Evolutionary conservation across 2,797 vertebrate genomes (phyloP), one percentile per base, ranked within the genome.

Genomic region (Centropyge bicolor): DNA sequence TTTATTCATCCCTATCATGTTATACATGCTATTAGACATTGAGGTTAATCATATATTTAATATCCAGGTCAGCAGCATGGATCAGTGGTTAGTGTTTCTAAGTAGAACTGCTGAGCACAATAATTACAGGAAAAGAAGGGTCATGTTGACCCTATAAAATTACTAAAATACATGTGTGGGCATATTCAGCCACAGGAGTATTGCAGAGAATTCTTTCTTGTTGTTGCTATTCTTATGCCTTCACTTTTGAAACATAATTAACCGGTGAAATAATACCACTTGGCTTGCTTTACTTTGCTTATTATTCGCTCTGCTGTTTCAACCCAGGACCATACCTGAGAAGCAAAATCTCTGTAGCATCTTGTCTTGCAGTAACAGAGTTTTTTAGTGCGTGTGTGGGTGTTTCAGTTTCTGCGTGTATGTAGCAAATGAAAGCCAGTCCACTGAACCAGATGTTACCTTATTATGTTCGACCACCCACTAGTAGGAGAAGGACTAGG

Each of bases 391-490:
- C 48, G 8, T 64, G 51, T 51, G 72, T 60, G 72, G 60, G 60
- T 52, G 49, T 73, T 59, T 55, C 17, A 64, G 64, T 31, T 20
- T 56, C 46, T 63, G 19, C 7, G 4, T 66, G 56, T 24, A 77
- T 9, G 1, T 0, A 45, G 27, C 61, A 72, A 67, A 59, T 71
- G 87, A 78, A 89, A 90, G 74, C 19, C 60, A 79, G 74, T 80
- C 76, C 48, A 36, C 36, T 40, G 27, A 83, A 80, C 65, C 90
- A 89, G 83, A 88, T 88, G 85, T 87, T 77, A 55, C 31, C 45
- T 77, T 76, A 67, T 91, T 78, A 79, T 78, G 56, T 83, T 73
- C 1, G 82, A 77, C 81, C 80, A 83, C 83, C 80, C 80, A 74
- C 56, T 64, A 8, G 12, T 61, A 48, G 24, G 20, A 68, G 38